Conservation (phyloP, 2,113 vertebrate genomes). For the Rhinichthys klamathensis region DNA sequence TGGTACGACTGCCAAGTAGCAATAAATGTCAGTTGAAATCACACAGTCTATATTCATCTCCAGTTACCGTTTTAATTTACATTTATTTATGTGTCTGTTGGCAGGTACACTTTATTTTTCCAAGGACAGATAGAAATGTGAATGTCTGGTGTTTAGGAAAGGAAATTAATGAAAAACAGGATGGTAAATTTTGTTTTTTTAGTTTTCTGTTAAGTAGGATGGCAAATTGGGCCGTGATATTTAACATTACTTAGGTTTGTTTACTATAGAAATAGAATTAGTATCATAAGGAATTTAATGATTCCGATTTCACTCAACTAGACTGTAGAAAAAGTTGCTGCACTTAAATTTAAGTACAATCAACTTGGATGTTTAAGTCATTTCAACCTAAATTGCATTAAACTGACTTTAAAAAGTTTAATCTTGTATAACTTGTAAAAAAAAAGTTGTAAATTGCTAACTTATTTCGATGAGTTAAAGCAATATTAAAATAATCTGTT, state of each 20-base stretch:
- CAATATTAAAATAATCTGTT: too few species aligned
- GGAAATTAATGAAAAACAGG: slow-evolving; percentile 10
- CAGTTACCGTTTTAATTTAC: slow-evolving; percentile 64
- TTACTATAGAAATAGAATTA: background rate
- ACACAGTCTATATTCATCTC: slow-evolving; percentile 69
- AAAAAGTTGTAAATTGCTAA: too few species aligned
- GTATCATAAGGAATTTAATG: background rate
- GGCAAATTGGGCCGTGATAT: background rate
- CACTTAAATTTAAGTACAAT: too few species aligned
- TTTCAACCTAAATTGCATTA: too few species aligned
- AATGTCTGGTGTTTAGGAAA: slow-evolving; percentile 20
- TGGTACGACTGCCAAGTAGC: slow-evolving; percentile 71
- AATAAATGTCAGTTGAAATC: slow-evolving; percentile 72
- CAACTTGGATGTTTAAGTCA: too few species aligned
- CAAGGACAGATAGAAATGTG: slow-evolving; percentile 47
- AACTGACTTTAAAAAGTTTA: too few species aligned
- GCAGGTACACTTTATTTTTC: slow-evolving; percentile 49
- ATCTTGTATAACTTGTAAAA: too few species aligned
- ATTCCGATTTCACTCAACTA: background rate
- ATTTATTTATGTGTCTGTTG: slow-evolving; percentile 59
- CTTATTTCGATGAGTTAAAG: too few species aligned
- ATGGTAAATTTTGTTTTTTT: background rate
- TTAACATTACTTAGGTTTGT: background rate
- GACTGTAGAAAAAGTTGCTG: too few species aligned
- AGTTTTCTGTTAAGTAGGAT: background rate